Conservation (phyloP, 2,113 vertebrate species). For the Geococcyx californianus region DNA sequence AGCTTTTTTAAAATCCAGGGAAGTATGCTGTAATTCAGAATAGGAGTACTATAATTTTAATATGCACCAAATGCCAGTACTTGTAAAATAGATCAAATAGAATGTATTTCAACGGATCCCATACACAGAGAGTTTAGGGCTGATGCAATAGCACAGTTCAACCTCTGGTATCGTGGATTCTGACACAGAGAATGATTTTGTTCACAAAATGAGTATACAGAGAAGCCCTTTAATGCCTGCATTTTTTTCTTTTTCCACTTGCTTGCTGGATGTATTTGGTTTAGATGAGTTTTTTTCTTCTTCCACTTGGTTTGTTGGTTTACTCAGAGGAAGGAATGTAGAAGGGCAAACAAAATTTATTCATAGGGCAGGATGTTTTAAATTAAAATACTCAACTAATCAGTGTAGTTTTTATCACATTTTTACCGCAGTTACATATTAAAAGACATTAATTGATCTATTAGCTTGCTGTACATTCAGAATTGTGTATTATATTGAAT, state of each 20-base stretch:
- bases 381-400: background rate
- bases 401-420: background rate
- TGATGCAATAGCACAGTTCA: background rate
- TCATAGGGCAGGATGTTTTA: background rate
- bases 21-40: background rate
- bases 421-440: background rate
- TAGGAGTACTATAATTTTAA: background rate
- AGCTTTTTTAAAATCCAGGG: background rate
- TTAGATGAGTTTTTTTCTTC: background rate
- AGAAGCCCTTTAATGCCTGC: background rate
- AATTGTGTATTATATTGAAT: background rate
- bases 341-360: constrained; percentile 26
- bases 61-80: rapidly evolving
- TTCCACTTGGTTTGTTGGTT: constrained; percentile 10
- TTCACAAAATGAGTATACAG: background rate
- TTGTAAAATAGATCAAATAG: background rate
- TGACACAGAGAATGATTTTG: background rate
- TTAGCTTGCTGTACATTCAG: background rate
- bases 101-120: background rate
- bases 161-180: background rate
- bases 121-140: background rate
- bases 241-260: background rate
- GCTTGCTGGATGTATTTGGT: background rate
- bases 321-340: constrained; percentile 26
- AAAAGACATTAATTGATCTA: background rate